Conservation (phyloP, 2,113 vertebrate species). For the Larimichthys crocea region DNA sequence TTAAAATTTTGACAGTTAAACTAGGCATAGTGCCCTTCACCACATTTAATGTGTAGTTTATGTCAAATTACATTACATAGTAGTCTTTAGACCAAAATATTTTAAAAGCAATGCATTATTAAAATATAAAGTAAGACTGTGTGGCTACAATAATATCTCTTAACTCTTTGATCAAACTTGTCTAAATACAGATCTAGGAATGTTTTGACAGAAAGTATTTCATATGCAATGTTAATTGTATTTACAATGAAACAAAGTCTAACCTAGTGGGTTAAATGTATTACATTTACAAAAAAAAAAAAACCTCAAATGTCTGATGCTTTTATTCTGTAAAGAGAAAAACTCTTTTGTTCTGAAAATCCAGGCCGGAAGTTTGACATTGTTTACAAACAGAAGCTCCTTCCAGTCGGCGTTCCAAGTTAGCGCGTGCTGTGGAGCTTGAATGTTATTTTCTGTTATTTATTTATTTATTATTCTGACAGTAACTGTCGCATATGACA, state of each 20-base stretch:
- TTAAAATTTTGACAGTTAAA: neutral
- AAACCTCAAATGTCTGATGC: neutral
- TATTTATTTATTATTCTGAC: neutral
- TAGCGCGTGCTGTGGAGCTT: neutral
- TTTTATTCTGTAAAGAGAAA: conserved; percentile 38
- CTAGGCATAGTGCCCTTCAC: neutral
- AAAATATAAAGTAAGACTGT: neutral
- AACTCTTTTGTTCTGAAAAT: conserved; percentile 34
- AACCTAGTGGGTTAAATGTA: neutral
- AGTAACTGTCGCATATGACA: too few relatives aligned
- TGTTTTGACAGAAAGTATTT: neutral
- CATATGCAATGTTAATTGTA: neutral
- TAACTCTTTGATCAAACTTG: neutral
- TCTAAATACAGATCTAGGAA: neutral
- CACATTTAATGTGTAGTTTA: neutral
- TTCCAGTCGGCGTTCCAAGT: neutral
- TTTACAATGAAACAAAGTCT: too few relatives aligned
- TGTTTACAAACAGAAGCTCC: conserved; percentile 63
- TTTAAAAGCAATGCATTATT: neutral
- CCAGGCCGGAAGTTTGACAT: conserved; percentile 40
- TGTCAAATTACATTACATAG: neutral
- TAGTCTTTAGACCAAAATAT: neutral
- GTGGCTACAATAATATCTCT: neutral
- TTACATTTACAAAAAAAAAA: neutral
- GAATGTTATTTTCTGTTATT: neutral